Evolutionary conservation across 2,888 invertebrate genomes (phyloP).

Genomic region (Nomada ruficornis): DNA sequence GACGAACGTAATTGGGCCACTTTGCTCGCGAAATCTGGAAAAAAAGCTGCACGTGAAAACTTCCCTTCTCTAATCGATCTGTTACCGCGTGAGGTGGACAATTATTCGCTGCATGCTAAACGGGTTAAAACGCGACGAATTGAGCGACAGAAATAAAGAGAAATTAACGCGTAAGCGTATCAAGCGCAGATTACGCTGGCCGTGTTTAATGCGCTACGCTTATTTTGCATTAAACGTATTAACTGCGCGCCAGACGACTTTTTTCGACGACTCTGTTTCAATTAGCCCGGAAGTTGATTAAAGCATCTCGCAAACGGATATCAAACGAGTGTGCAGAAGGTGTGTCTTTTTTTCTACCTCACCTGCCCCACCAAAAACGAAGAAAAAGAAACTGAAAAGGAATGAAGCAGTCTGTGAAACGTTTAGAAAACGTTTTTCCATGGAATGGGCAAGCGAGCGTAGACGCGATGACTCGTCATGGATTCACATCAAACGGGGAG

Average conservation of each 20-base stretch:
- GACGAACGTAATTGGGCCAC: not conserved
- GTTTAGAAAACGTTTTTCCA: not conserved
- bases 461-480: not conserved
- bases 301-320: conserved; percentile 20
- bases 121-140: not conserved
- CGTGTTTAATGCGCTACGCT: not conserved
- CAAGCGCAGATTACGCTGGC: not conserved
- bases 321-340: not conserved
- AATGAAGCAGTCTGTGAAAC: not conserved
- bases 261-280: conserved; percentile 6
- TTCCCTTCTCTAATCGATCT: not conserved
- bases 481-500: not conserved
- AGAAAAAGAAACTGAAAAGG: too few species aligned
- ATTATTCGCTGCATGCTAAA: not conserved
- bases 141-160: not conserved
- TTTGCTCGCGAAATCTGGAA: not conserved
- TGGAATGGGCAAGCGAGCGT: too few species aligned
- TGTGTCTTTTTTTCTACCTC: too few species aligned
- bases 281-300: conserved; percentile 31
- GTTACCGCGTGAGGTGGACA: not conserved
- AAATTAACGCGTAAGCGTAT: conserved; percentile 17
- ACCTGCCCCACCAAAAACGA: too few species aligned
- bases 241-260: not conserved
- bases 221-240: conserved; percentile 17
- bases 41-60: not conserved